Conservation (phyloP, 2,113 vertebrate species). For the Peromyscus polionotus region DNA sequence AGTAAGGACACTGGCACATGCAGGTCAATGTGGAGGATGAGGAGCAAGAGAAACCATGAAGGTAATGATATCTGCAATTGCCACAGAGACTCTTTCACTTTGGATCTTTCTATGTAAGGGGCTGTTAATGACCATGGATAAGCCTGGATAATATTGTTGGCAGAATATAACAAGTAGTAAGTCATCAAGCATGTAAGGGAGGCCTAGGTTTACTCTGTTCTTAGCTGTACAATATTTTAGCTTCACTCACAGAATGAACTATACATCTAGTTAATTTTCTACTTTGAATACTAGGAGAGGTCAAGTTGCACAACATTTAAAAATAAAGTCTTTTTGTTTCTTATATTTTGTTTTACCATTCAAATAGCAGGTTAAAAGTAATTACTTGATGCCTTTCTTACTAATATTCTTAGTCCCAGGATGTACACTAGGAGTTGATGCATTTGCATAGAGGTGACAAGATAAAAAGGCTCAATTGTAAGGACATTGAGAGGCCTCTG, state of each 20-base stretch:
- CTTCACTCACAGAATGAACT: not conserved
- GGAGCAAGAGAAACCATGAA: not conserved
- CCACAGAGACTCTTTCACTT: not conserved
- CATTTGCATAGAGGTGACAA: not conserved
- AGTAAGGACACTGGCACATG: not conserved
- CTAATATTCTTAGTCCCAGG: not conserved
- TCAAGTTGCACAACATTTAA: not conserved
- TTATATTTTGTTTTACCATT: not conserved
- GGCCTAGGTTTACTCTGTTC: not conserved
- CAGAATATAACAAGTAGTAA: not conserved
- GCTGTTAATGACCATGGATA: not conserved
- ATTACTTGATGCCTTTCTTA: not conserved
- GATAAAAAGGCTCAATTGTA: not conserved
- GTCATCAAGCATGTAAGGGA: not conserved
- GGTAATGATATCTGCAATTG: not conserved
- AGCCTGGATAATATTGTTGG: not conserved
- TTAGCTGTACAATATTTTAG: not conserved
- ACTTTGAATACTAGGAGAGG: not conserved
- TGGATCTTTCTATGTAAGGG: not conserved
- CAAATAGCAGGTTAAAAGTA: slow-evolving; percentile 9
- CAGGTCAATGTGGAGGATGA: not conserved
- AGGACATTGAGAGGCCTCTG: not conserved
- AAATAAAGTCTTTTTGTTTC: not conserved
- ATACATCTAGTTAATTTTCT: not conserved
- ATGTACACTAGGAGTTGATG: not conserved